A percentile compares a stretch with the other conserved stretches of the same genome.
These are phyloP conservation scores for Papilio demoleus DNA, from an alignment of 2,888 invertebrate species.

Conservation along the genomic window DNA sequence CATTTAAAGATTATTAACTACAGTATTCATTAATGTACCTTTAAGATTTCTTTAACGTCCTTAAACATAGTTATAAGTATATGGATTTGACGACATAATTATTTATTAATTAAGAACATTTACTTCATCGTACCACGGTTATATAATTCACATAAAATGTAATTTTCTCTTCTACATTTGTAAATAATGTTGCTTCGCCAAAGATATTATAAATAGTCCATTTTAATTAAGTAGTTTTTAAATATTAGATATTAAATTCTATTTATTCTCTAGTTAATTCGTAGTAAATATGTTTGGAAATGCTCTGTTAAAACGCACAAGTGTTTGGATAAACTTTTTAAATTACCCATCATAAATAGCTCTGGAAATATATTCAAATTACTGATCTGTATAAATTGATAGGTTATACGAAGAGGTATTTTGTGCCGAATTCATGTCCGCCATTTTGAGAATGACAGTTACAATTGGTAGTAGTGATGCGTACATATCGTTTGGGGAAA, in stretches of 20 bases:
- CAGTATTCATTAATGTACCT: no score
- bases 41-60: constrained; percentile 15
- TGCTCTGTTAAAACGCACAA: constrained; percentile 62
- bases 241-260: constrained; percentile 39
- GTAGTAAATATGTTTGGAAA: constrained; percentile 36
- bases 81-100: constrained; percentile 39
- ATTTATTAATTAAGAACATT: background rate
- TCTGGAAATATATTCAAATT: constrained; percentile 36
- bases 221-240: constrained; percentile 49
- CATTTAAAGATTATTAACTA: background rate
- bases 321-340: constrained; percentile 50
- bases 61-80: constrained; percentile 30
- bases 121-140: background rate
- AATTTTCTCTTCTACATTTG: constrained; percentile 47
- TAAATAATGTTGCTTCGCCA: constrained; percentile 74
- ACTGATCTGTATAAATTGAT: no score
- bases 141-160: background rate
- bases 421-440: no score
- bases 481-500: no score
- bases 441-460: no score
- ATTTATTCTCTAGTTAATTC: constrained; percentile 32
- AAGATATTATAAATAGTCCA: constrained; percentile 65
- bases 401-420: no score
- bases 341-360: background rate
- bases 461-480: no score